These are phyloP conservation scores for Trochalopteron elliotii DNA, from an alignment of 2,113 vertebrate genomes.

Conservation along the genomic window DNA sequence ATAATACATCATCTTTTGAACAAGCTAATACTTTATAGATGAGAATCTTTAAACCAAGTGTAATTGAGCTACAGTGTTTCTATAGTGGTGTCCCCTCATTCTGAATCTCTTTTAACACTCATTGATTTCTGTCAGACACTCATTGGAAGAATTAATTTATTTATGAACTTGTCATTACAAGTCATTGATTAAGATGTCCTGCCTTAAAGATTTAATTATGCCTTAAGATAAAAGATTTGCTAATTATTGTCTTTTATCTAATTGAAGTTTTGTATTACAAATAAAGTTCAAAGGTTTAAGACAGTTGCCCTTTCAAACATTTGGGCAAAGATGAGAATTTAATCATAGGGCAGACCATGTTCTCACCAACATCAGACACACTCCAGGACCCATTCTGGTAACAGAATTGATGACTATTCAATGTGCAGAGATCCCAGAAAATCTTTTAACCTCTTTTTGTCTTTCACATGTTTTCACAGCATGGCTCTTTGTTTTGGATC, in stretches of 20 bases:
- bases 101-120: slow-evolving; percentile 84
- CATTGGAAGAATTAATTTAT: slow-evolving; percentile 96
- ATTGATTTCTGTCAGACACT: slow-evolving; percentile 86
- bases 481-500: slow-evolving; percentile 5
- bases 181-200: slow-evolving; percentile 93
- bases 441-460: slow-evolving; percentile 57
- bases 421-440: slow-evolving; percentile 17
- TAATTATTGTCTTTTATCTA: slow-evolving; percentile 98
- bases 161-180: slow-evolving; percentile 98
- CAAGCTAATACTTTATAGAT: slow-evolving; percentile 71
- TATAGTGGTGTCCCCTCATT: slow-evolving; percentile 52
- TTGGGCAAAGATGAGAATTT: slow-evolving; percentile 83
- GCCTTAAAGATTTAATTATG: slow-evolving; percentile 94
- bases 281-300: slow-evolving; percentile 91
- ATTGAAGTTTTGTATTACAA: slow-evolving; percentile 92
- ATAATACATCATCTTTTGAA: slow-evolving; percentile 71
- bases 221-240: slow-evolving; percentile 97
- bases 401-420: slow-evolving; percentile 42
- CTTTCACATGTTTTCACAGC: slow-evolving; percentile 37
- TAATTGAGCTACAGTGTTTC: slow-evolving; percentile 68
- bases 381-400: slow-evolving; percentile 18
- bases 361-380: slow-evolving; percentile 29
- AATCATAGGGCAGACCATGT: slow-evolving; percentile 81
- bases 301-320: slow-evolving; percentile 85
- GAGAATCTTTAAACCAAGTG: slow-evolving; percentile 63